phyloP scores from a whole-genome alignment of 2,888 invertebrate species.

The Aspidiotus destructor region DNA sequence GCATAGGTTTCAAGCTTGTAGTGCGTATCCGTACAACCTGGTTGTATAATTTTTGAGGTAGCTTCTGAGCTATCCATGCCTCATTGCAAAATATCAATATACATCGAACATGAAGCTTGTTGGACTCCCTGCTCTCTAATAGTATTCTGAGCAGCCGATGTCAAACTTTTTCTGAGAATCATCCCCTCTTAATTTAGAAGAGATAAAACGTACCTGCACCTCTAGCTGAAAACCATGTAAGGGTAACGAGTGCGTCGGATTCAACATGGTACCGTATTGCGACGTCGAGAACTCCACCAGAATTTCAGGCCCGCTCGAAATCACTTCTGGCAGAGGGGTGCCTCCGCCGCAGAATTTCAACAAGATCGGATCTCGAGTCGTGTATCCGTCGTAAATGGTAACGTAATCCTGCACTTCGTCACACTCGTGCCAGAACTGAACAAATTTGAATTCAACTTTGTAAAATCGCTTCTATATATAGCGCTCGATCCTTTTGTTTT shows the following conservation, averaged over 20 bases:
- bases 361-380: constrained; percentile 75
- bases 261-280: constrained; percentile 77
- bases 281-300: constrained; percentile 83
- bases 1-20: no score
- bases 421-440: constrained; percentile 70
- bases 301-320: constrained; percentile 78
- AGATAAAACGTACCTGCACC: constrained; percentile 52
- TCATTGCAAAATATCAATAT: no score
- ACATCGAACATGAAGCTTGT: no score
- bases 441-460: not conserved
- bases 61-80: no score
- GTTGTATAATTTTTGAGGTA: not conserved
- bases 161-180: no score
- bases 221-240: constrained; percentile 83
- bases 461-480: not conserved
- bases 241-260: constrained; percentile 64
- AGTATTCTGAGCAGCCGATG: no score
- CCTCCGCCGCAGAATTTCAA: constrained; percentile 78
- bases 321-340: constrained; percentile 71
- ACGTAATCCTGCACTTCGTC: constrained; percentile 80
- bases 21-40: not conserved
- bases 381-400: constrained; percentile 79
- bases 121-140: no score
- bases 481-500: not conserved
- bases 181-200: no score